phyloP scores from a whole-genome alignment of 2,888 invertebrate species.

The Parnassius smintheus region DNA sequence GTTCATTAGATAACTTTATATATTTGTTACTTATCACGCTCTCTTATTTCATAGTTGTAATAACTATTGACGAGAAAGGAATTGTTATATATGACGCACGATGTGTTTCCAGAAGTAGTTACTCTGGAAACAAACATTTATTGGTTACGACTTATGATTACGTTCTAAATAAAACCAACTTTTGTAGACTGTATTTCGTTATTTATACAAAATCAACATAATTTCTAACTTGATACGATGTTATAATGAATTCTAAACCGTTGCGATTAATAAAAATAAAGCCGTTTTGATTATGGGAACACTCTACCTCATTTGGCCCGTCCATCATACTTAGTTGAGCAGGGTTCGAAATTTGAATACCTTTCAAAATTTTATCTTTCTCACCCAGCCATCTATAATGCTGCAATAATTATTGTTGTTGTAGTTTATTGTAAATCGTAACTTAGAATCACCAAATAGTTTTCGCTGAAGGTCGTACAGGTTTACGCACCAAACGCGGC shows the following conservation, averaged over 20 bases:
- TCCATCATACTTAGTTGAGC: conserved; percentile 18
- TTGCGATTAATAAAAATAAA: conserved; percentile 4
- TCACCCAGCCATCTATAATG: not conserved
- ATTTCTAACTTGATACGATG: not conserved
- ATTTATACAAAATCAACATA: not conserved
- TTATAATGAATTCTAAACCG: not conserved
- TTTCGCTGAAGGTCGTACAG: no score
- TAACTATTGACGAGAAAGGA: not conserved
- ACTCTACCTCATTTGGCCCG: conserved; percentile 15
- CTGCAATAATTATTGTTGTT: no score
- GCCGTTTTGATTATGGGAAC: conserved; percentile 2
- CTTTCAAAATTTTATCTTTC: conserved; percentile 9
- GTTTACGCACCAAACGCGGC: no score
- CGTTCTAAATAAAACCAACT: no score
- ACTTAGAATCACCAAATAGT: no score
- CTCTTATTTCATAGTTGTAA: not conserved
- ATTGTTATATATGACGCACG: not conserved
- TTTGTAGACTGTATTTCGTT: not conserved
- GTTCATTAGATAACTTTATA: no score
- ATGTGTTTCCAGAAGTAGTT: not conserved
- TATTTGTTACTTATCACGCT: not conserved
- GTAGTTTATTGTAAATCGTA: no score
- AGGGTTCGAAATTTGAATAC: conserved; percentile 7
- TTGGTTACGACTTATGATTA: no score
- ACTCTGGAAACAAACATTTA: not conserved